Base-by-base conservation (phyloP, 2,113 vertebrate genomes). In the Tyto alba region DNA sequence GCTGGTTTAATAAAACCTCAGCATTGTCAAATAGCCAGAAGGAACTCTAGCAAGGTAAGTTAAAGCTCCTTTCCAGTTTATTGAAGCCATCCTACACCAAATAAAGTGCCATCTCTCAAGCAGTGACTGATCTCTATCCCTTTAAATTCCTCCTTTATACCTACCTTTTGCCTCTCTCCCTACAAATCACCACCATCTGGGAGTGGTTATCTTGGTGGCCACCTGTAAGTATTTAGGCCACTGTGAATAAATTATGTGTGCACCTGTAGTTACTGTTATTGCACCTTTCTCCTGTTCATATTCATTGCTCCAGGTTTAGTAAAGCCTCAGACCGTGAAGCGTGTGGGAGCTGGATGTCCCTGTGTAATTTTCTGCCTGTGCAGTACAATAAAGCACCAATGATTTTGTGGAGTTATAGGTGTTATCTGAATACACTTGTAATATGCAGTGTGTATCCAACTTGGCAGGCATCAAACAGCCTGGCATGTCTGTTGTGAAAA, bases 1-100 rank as follows among this genome's bases (percentile, higher is more conserved):
- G 6, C 9, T 45, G 16, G 7, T 55, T 91, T 95, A 94, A 91
- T 91, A 85, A 93, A 88, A 95, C 26, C 57, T 76, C 57, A 73
- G 9, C 19, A 23, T 45, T 85, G 15, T 73, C 81, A 66, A 88
- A 82, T 41, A 57, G 29, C 77, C 43, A 66, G 57, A 80, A 95
- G 41, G 63, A 84, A 84, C 30, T 53, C 40, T 23, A 69, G n/a
- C 13, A 89, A 88, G 17, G 26, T 73, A 62, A 63, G 41, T 57
- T 89, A 73, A 89, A 83, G 2, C n/a, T 85, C 41, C 27, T 81
- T 57, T 57, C 88, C 5, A 7, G 29, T 53, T 88, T 75, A 76
- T 41, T 89, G 50, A 95, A 69, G 32, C n/a, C 34, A 85, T 64
- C 9, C 27, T 56, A 10, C 23, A 55, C 32, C 48, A 95, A 89